Percentiles rank a stretch among this genome's conserved stretches.
phyloP scores from a whole-genome alignment of 2,888 invertebrate genomes.

The Mimumesa dahlbomi region DNA sequence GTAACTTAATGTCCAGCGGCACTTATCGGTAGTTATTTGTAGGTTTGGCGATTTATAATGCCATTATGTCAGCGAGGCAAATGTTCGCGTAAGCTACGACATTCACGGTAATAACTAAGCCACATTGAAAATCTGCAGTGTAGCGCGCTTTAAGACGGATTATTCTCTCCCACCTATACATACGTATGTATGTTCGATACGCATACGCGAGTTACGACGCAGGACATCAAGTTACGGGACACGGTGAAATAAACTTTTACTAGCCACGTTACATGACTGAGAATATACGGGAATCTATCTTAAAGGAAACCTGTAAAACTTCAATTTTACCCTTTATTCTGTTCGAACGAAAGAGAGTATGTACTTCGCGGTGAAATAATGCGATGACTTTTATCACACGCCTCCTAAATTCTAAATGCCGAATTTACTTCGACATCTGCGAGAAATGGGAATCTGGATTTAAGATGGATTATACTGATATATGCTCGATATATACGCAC shows the following conservation, averaged over 20 bases:
- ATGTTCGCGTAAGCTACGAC: too few species aligned
- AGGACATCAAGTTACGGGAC: constrained; percentile 8
- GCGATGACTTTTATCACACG: not conserved
- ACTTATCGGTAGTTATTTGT: too few species aligned
- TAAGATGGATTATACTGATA: constrained; percentile 71
- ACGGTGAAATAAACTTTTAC: constrained; percentile 23
- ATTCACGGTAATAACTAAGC: too few species aligned
- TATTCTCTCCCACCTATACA: constrained; percentile 21
- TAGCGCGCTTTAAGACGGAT: constrained; percentile 20
- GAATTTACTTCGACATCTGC: constrained; percentile 22
- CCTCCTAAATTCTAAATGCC: constrained; percentile 25
- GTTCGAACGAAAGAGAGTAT: not conserved
- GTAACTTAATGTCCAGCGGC: too few species aligned
- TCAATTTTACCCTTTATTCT: not conserved
- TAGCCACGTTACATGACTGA: not conserved
- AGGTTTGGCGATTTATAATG: too few species aligned
- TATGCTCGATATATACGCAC: constrained; percentile 61
- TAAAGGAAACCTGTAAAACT: not conserved
- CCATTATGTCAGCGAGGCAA: too few species aligned
- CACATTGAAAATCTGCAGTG: too few species aligned
- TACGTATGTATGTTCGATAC: constrained; percentile 34
- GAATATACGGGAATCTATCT: not conserved
- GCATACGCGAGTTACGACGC: constrained; percentile 19
- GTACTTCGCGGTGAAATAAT: not conserved
- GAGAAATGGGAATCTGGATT: constrained; percentile 50